phyloP scores from a whole-genome alignment of 2,113 vertebrate species.

The Stigmatopora argus region DNA sequence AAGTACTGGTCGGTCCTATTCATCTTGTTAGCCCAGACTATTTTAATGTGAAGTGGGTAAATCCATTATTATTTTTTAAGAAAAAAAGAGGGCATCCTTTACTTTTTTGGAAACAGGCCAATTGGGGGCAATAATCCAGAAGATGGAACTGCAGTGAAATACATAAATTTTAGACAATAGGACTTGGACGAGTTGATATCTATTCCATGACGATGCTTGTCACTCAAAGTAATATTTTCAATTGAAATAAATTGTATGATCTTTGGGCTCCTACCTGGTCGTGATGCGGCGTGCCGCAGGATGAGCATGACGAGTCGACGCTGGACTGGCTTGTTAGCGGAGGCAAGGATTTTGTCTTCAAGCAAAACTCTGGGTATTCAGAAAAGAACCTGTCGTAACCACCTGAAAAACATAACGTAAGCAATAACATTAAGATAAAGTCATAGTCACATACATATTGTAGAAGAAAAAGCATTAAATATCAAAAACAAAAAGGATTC shows the following conservation, averaged over 20 bases:
- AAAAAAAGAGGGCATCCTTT: not conserved
- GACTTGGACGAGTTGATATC: too few relatives aligned
- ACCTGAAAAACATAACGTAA: constrained; percentile 65
- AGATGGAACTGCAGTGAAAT: not conserved
- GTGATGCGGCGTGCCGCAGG: constrained; percentile 89
- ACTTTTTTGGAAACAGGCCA: not conserved
- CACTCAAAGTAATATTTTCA: not conserved
- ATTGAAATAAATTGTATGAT: not conserved
- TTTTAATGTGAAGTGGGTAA: not conserved
- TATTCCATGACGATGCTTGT: too few relatives aligned
- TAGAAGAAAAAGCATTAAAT: too few relatives aligned
- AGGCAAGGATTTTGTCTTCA: constrained; percentile 71
- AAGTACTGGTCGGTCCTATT: not conserved
- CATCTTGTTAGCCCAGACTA: not conserved
- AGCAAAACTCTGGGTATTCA: constrained; percentile 85
- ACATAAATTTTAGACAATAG: too few relatives aligned
- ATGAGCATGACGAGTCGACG: constrained; percentile 81
- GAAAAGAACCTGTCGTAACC: constrained; percentile 86
- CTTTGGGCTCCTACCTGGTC: constrained; percentile 78
- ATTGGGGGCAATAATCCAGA: not conserved
- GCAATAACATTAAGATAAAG: not conserved
- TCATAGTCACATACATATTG: not conserved
- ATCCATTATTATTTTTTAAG: not conserved
- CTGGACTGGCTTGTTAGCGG: constrained; percentile 73
- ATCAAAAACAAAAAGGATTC: too few relatives aligned